Percentiles rank a stretch among this genome's conserved stretches.
phyloP scores from a whole-genome alignment of 2,888 invertebrate species.

The Halocaridina rubra region DNA sequence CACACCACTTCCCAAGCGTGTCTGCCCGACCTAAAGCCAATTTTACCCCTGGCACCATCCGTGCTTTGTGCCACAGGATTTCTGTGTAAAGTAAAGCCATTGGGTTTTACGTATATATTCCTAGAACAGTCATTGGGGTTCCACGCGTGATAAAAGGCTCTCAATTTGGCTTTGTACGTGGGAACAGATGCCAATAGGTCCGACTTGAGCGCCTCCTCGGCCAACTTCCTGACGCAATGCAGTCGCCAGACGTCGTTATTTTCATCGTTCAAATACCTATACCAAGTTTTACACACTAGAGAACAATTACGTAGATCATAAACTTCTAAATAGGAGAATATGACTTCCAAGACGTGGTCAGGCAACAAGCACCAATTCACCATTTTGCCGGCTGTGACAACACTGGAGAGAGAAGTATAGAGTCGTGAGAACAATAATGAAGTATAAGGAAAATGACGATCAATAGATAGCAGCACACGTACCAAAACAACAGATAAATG shows the following conservation, averaged over 20 bases:
- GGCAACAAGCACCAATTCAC: conserved; percentile 70
- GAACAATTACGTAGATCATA: conserved; percentile 89
- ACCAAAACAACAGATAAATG: not conserved
- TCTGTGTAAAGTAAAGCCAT: conserved; percentile 96
- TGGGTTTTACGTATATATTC: conserved; percentile 95
- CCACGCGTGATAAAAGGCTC: conserved; percentile 96
- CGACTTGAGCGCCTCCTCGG: conserved; percentile 89
- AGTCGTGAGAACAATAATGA: conserved; percentile 1
- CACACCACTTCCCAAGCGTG: conserved; percentile 99
- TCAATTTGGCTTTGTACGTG: conserved; percentile 91
- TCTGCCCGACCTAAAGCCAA: conserved; percentile 87
- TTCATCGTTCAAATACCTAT: conserved; percentile 88
- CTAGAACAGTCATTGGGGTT: conserved; percentile 96
- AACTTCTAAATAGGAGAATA: conserved; percentile 90
- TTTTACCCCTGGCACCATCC: conserved; percentile 91
- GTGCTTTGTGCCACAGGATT: conserved; percentile 99
- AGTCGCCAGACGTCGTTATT: conserved; percentile 95
- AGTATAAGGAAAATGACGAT: no score
- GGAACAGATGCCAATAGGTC: conserved; percentile 89
- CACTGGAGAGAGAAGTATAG: not conserved
- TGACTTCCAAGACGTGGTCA: conserved; percentile 86
- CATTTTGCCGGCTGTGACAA: conserved; percentile 51
- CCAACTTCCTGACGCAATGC: conserved; percentile 86
- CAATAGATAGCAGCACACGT: no score
- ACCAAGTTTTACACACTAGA: conserved; percentile 94